Evolutionary conservation across 2,113 vertebrate genomes (phyloP).

Genomic region (Grammomys surdaster): DNA sequence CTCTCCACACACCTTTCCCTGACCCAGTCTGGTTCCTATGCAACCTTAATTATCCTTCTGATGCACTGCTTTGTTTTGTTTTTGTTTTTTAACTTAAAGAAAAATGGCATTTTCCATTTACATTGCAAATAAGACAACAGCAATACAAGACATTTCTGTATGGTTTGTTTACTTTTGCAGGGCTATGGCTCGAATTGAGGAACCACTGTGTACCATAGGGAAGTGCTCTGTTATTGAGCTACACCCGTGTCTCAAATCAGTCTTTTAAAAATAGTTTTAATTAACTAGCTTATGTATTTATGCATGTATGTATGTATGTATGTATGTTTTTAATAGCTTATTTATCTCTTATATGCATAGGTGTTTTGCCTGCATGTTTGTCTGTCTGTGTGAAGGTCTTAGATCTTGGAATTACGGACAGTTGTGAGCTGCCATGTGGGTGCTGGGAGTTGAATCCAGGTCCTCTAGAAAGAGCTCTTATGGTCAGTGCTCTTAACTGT

Average conservation of each 20-base stretch:
- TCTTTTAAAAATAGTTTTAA: not conserved
- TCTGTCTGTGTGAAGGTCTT: no score
- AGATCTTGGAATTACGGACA: no score
- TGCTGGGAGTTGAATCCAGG: no score
- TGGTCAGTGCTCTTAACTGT: no score
- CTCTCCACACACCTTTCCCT: not conserved
- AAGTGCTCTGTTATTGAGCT: not conserved
- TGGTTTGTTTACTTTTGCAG: not conserved
- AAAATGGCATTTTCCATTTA: conserved; percentile 52
- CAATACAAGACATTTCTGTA: not conserved
- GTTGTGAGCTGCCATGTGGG: no score
- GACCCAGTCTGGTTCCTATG: not conserved
- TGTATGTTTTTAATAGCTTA: no score
- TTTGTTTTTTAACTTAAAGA: not conserved
- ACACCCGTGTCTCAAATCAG: no score
- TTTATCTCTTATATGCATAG: no score
- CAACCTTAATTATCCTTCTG: conserved; percentile 28
- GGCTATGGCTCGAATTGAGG: not conserved
- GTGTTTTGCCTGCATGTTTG: no score
- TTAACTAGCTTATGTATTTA: not conserved
- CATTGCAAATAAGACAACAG: conserved; percentile 21
- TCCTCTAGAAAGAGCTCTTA: no score
- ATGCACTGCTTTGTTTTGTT: not conserved
- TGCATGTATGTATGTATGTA: not conserved
- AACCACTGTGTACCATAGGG: not conserved